A percentile compares a stretch with the other conserved stretches of the same genome.
Evolutionary conservation across 2,888 invertebrate genomes (phyloP).

Genomic region (Ganaspis brasiliensis): DNA sequence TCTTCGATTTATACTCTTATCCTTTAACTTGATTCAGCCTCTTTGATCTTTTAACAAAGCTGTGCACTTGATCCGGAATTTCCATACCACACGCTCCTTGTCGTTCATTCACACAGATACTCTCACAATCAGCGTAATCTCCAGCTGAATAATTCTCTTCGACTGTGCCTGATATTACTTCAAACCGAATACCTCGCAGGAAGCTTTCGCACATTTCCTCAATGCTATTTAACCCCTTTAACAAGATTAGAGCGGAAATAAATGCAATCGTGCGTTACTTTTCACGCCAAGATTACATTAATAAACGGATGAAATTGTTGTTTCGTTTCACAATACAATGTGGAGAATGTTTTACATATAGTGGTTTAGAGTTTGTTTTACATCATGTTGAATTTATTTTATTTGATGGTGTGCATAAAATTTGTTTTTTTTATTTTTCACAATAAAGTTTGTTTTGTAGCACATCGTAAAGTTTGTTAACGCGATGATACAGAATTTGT

Average conservation of each 20-base stretch:
- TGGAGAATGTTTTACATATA: too few species aligned
- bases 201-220: constrained; percentile 19
- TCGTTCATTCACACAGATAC: constrained; percentile 7
- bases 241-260: not conserved
- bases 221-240: constrained; percentile 14
- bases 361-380: too few species aligned
- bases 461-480: too few species aligned
- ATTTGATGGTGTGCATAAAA: too few species aligned
- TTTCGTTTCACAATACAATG: too few species aligned
- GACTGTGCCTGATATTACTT: not conserved
- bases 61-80: constrained; percentile 39
- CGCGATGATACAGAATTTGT: too few species aligned
- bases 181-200: constrained; percentile 28
- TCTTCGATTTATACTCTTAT: constrained; percentile 16
- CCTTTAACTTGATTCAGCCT: not conserved
- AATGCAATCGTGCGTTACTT: not conserved
- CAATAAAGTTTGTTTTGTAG: too few species aligned
- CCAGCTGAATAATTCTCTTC: constrained; percentile 16
- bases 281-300: not conserved
- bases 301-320: too few species aligned
- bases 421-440: too few species aligned
- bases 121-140: not conserved
- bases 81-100: constrained; percentile 15
- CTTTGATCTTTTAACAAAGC: constrained; percentile 37
- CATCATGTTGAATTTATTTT: too few species aligned